phyloP scores from a whole-genome alignment of 2,888 invertebrate genomes.

The Serrognathus titanus region DNA sequence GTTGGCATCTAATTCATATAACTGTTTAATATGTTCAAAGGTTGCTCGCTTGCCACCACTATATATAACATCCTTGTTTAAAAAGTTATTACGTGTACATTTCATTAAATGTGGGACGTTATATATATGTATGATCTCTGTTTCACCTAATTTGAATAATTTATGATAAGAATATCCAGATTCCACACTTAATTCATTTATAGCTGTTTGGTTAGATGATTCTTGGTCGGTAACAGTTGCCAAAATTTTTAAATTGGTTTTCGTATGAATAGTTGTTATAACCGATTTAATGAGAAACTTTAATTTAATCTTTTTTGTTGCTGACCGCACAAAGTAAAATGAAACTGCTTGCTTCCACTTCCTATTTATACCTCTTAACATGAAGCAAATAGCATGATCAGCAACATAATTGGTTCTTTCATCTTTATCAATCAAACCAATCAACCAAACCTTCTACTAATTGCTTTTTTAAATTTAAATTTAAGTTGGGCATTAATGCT shows the following conservation, averaged over 20 bases:
- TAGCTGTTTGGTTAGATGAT: slow-evolving; percentile 26
- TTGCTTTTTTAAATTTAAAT: slow-evolving; percentile 20
- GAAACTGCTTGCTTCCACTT: slow-evolving; percentile 31
- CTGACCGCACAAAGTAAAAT: slow-evolving; percentile 24
- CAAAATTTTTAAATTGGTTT: slow-evolving; percentile 26
- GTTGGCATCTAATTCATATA: no score
- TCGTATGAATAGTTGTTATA: slow-evolving; percentile 19
- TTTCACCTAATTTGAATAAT: no score
- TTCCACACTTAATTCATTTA: slow-evolving; percentile 5
- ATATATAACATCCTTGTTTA: no score
- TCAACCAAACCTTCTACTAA: slow-evolving; percentile 24
- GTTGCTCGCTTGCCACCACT: no score
- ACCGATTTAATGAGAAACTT: slow-evolving; percentile 18
- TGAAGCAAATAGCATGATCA: slow-evolving; percentile 31
- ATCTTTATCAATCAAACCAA: slow-evolving; percentile 18
- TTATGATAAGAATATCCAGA: no score
- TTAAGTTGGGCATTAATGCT: slow-evolving; percentile 14
- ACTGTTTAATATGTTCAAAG: no score
- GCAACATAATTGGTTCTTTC: slow-evolving; percentile 19
- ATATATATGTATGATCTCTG: no score
- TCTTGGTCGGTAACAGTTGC: slow-evolving; percentile 34
- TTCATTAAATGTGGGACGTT: no score
- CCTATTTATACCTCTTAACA: slow-evolving; percentile 25
- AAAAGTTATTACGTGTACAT: no score
- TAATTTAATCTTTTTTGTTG: slow-evolving; percentile 20